Evolutionary conservation across 1,140 invertebrate species (phyloP).

Genomic region (Aphelinus certus): DNA sequence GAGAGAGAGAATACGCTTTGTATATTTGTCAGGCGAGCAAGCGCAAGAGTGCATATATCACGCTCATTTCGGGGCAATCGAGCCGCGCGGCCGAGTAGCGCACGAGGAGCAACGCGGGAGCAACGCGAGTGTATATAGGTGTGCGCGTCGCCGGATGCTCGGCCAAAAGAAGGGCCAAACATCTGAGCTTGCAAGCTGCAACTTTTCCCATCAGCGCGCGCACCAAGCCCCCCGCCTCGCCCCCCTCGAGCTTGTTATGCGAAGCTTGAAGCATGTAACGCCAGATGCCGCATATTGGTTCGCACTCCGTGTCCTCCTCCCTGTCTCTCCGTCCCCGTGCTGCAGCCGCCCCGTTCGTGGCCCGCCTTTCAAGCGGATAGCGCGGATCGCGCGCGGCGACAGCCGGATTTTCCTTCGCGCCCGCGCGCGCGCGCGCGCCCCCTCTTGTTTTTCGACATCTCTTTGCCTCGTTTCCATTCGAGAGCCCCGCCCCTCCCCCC

Average conservation of each 20-base stretch:
- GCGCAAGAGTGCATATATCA: too few species aligned
- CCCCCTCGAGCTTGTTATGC: conserved; percentile 63
- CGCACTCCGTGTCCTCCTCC: conserved; percentile 36
- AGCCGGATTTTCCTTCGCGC: too few species aligned
- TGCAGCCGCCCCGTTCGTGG: neutral
- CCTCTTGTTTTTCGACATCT: neutral
- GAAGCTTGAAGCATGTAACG: conserved; percentile 63
- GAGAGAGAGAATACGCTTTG: too few species aligned
- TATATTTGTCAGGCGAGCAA: too few species aligned
- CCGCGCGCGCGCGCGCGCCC: too few species aligned
- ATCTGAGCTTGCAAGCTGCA: conserved; percentile 61
- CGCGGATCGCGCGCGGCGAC: neutral
- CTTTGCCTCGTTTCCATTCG: neutral
- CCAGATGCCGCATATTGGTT: conserved; percentile 65
- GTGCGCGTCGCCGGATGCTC: conserved; percentile 18
- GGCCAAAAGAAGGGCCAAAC: conserved; percentile 42
- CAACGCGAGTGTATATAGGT: neutral
- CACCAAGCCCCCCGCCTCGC: conserved; percentile 28
- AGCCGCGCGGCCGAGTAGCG: too few species aligned
- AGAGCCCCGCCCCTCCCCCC: too few species aligned
- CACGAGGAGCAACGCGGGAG: too few species aligned
- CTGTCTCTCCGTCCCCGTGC: neutral
- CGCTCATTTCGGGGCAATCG: too few species aligned
- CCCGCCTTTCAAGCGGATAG: conserved; percentile 4
- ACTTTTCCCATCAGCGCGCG: conserved; percentile 63